Evolutionary conservation across 2,797 vertebrate genomes (phyloP).

Genomic region (Eulemur albifrons): DNA sequence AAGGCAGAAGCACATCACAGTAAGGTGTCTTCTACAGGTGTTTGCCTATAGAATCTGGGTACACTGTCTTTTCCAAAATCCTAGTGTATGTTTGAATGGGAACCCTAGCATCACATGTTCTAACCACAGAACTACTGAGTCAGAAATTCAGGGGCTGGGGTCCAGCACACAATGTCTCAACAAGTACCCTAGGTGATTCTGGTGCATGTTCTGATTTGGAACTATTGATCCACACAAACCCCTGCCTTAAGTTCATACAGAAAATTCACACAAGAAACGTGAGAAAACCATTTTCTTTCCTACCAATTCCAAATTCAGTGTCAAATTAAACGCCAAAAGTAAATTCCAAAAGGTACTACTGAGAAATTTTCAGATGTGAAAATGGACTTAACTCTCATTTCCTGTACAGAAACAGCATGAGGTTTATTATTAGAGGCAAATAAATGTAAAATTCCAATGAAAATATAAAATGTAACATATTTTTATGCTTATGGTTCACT

Average conservation of each 20-base stretch:
- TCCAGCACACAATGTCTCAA: background rate
- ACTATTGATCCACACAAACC: background rate
- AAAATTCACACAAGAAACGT: background rate
- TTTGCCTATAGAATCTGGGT: too few species aligned
- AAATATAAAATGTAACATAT: slow-evolving; percentile 60
- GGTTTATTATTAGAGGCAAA: slow-evolving; percentile 65
- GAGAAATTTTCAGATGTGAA: slow-evolving; percentile 45
- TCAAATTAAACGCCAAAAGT: background rate
- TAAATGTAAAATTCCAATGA: slow-evolving; percentile 63
- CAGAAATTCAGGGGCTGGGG: background rate
- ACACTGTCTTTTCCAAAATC: background rate
- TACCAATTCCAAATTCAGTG: slow-evolving; percentile 17
- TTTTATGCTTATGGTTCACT: slow-evolving; percentile 63
- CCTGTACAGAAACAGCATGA: slow-evolving; percentile 56
- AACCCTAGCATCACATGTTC: background rate
- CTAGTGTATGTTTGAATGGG: background rate
- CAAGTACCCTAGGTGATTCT: background rate
- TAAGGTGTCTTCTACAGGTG: background rate
- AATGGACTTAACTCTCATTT: slow-evolving; percentile 60
- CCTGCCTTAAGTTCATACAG: background rate
- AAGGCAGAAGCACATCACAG: background rate
- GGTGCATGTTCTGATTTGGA: background rate
- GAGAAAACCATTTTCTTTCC: background rate
- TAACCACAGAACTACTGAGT: background rate
- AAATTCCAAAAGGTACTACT: slow-evolving; percentile 38